Base-by-base conservation (phyloP, 2,113 vertebrate genomes). In the Leptobrachium leishanense region DNA sequence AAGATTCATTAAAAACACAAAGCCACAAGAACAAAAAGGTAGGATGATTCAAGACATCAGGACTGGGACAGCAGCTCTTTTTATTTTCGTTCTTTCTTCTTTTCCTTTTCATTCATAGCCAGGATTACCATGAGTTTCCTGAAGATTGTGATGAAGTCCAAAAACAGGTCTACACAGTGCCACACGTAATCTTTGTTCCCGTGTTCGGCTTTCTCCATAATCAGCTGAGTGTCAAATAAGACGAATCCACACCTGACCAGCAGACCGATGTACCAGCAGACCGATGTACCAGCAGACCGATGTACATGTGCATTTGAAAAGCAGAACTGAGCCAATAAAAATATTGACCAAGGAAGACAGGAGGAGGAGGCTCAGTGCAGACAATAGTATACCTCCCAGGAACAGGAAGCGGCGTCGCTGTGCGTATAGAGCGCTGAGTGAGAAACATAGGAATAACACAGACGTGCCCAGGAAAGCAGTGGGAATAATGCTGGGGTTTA, bases 101-200 rank as follows among this genome's bases (percentile, higher is more conserved):
- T 93, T 6, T 91, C 95, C 95, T 95, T 96, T 70, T 98, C 96
- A 0, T 94, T 95, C 95, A 97, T 92, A 72, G 96, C 95, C 68
- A 99, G 90, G 87, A 99, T 95, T 77, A 98, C 87, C 91, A 98
- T 95, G 20, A 98, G 94, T 88, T 99, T 97, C 85, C 96, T 94
- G 93, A 98, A 98, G 84, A 99, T 95, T 84, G 94, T 95, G 86
- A 98, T 88, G 0, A 98, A 98, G 74, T 98, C 97, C 1, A 99
- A 89, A 91, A 98, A 98, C 75, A 98, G 90, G 84, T 98, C 96
- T 50, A 99, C 84, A 7, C 96, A 97, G 87, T 98, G 96, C 97
- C 97, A 99, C 88, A 99, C 95, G 69, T 98, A 98, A 86, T 99
- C 97, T 85, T 98, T 97, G 88, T 99, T 97, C 74, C 97, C 97